A percentile compares a stretch with the other conserved stretches of the same genome.
Evolutionary conservation across 2,888 invertebrate species (phyloP).

Genomic region (Nudaria mundana): DNA sequence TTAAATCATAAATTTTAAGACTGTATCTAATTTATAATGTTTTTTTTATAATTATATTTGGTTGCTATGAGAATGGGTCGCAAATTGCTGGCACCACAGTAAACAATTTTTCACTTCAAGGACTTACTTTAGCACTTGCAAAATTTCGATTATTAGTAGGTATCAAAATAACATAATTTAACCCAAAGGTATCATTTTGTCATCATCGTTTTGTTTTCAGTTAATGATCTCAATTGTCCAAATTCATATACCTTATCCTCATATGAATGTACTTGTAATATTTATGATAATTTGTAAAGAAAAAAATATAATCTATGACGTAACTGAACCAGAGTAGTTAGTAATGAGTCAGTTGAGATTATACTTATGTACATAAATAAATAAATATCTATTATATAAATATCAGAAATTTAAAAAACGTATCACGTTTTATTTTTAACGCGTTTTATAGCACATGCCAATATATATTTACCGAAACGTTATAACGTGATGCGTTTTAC

Average conservation of each 20-base stretch:
- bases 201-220: slow-evolving; percentile 19
- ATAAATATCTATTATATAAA: slow-evolving; percentile 32
- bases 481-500: slow-evolving; percentile 35
- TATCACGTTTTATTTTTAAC: slow-evolving; percentile 27
- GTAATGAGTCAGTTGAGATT: slow-evolving; percentile 43
- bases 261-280: slow-evolving; percentile 36
- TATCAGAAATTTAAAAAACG: slow-evolving; percentile 34
- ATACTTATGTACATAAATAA: slow-evolving; percentile 41
- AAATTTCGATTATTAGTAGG: too few relatives aligned
- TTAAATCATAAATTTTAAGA: too few relatives aligned
- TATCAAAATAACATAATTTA: too few relatives aligned
- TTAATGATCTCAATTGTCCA: slow-evolving; percentile 42
- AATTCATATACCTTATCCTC: slow-evolving; percentile 32
- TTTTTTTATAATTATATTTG: too few relatives aligned
- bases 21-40: too few relatives aligned
- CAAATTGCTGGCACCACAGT: too few relatives aligned
- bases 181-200: too few relatives aligned
- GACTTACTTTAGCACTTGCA: too few relatives aligned
- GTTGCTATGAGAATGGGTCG: too few relatives aligned
- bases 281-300: slow-evolving; percentile 20
- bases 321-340: slow-evolving; percentile 28
- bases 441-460: slow-evolving; percentile 15
- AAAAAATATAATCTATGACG: slow-evolving; percentile 23
- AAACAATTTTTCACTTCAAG: too few relatives aligned
- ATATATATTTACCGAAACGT: slow-evolving; percentile 15